Evolutionary conservation across 2,888 invertebrate species (phyloP).

Genomic region (Bimastos eiseni): DNA sequence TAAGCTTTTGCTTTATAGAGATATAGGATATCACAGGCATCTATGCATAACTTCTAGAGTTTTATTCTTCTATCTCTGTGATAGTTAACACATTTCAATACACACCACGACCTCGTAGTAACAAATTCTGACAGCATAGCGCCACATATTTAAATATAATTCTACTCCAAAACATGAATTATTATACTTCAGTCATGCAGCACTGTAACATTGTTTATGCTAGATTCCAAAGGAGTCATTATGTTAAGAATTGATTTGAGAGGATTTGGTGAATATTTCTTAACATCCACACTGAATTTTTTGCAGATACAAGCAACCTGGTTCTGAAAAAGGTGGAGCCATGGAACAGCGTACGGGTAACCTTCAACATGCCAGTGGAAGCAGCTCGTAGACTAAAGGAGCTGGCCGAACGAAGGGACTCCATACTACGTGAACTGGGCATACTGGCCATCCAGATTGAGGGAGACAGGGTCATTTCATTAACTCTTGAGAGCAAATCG

Average conservation of each 20-base stretch:
- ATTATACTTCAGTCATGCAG: background rate
- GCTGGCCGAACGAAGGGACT: constrained; percentile 86
- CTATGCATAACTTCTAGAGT: no score
- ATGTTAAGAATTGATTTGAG: background rate
- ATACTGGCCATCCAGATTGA: constrained; percentile 91
- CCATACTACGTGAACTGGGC: constrained; percentile 81
- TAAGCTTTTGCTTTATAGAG: background rate
- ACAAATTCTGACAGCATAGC: background rate
- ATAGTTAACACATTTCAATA: background rate
- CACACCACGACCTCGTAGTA: background rate
- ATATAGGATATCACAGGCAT: background rate
- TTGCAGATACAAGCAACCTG: constrained; percentile 67
- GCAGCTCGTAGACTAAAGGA: constrained; percentile 88
- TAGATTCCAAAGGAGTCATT: background rate
- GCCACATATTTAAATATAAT: background rate
- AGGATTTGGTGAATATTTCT: background rate
- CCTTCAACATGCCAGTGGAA: constrained; percentile 93
- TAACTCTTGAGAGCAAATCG: constrained; percentile 63
- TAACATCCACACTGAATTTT: background rate
- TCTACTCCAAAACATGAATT: background rate
- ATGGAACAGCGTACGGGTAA: constrained; percentile 97
- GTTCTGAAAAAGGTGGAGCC: constrained; percentile 86
- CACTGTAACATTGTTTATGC: background rate
- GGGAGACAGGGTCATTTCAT: constrained; percentile 67
- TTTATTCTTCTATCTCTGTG: no score